These are phyloP conservation scores for Corythornis vintsioides DNA, from an alignment of 2,113 vertebrate species.

Conservation along the genomic window DNA sequence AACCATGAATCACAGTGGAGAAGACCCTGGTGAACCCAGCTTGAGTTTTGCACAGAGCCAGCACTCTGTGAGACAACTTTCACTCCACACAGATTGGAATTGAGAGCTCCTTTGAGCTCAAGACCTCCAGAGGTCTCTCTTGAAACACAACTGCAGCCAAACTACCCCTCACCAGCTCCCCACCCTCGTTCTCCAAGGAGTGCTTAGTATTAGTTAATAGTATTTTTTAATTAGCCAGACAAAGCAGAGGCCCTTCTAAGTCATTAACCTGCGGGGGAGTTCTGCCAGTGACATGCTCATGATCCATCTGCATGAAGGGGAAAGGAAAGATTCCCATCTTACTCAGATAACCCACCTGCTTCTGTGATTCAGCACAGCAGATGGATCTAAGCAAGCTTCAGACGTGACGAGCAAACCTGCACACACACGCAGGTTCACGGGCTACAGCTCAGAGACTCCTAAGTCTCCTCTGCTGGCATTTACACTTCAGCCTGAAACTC, in stretches of 20 bases:
- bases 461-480: fast-evolving
- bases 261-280: not conserved
- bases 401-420: not conserved
- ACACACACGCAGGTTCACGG: not conserved
- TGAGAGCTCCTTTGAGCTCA: fast-evolving
- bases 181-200: not conserved
- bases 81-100: fast-evolving
- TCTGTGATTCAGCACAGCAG: not conserved
- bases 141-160: not conserved
- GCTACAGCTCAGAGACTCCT: not conserved
- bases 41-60: not conserved
- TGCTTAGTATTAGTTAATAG: not conserved
- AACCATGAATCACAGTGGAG: not conserved
- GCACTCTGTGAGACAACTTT: fast-evolving
- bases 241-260: not conserved
- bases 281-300: not conserved
- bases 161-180: not conserved
- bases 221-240: not conserved
- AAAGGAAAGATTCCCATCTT: slow-evolving; percentile 1
- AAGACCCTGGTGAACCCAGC: not conserved
- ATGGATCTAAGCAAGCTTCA: not conserved
- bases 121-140: not conserved
- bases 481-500: not conserved
- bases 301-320: not conserved
- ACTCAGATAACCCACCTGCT: not conserved